Percentiles rank a stretch among this genome's conserved stretches.
phyloP scores from a whole-genome alignment of 1,140 invertebrate genomes.

The Dolichoris vasculosae region DNA sequence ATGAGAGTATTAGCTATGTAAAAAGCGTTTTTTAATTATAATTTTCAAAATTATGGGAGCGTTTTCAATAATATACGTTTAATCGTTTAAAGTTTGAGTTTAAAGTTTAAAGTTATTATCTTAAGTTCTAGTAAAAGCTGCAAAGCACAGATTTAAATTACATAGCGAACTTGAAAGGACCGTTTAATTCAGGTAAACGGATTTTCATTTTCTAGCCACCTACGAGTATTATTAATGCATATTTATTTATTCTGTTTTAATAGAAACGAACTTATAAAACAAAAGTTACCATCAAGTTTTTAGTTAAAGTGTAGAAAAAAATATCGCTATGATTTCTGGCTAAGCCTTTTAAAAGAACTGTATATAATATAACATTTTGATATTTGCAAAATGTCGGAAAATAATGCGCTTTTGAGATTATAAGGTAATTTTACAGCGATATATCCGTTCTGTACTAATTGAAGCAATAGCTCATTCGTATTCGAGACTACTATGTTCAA shows the following conservation, averaged over 20 bases:
- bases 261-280: slow-evolving; percentile 55
- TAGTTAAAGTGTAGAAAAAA: slow-evolving; percentile 30
- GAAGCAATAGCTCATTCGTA: slow-evolving; percentile 46
- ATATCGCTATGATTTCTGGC: slow-evolving; percentile 37
- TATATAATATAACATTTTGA: slow-evolving; percentile 48
- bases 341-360: slow-evolving; percentile 31
- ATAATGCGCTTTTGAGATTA: slow-evolving; percentile 46
- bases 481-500: slow-evolving; percentile 49
- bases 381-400: slow-evolving; percentile 41
- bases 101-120: neutral
- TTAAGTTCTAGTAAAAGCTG: slow-evolving; percentile 18
- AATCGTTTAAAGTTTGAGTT: neutral
- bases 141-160: slow-evolving; percentile 26
- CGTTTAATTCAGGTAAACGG: neutral
- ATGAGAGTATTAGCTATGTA: slow-evolving; percentile 5
- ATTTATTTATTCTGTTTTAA: slow-evolving; percentile 68
- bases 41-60: slow-evolving; percentile 30
- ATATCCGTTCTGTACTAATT: neutral
- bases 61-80: neutral
- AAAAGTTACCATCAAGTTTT: slow-evolving; percentile 55
- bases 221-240: slow-evolving; percentile 58
- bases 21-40: neutral
- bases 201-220: slow-evolving; percentile 44
- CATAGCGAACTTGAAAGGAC: slow-evolving; percentile 1
- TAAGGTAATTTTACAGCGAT: neutral